phyloP scores from a whole-genome alignment of 1,140 invertebrate genomes.

The Papilio polytes region DNA sequence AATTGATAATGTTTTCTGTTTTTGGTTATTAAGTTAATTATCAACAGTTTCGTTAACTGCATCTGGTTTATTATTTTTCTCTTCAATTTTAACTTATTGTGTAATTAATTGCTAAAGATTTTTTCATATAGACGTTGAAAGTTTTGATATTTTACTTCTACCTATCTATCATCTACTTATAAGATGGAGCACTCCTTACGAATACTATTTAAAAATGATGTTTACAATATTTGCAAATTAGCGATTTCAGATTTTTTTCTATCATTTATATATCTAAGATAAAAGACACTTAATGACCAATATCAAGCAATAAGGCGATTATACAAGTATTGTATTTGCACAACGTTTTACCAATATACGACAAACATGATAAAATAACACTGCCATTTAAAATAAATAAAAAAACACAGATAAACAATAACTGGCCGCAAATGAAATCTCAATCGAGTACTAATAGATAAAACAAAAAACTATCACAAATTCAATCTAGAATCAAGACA shows the following conservation, averaged over 20 bases:
- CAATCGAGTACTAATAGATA: constrained; percentile 59
- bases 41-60: not conserved
- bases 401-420: constrained; percentile 28
- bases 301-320: constrained; percentile 5
- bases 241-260: not conserved
- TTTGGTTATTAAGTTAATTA: constrained; percentile 27
- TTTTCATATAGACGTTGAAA: not conserved
- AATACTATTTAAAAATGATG: too few species aligned
- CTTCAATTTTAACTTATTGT: not conserved
- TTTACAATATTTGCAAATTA: too few species aligned
- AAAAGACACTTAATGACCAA: constrained; percentile 3
- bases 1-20: constrained; percentile 34
- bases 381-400: constrained; percentile 18
- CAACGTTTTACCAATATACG: not conserved
- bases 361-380: constrained; percentile 22
- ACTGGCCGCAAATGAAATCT: constrained; percentile 45
- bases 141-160: too few species aligned
- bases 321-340: constrained; percentile 11
- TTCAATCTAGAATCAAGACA: constrained; percentile 62
- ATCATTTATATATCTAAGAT: not conserved
- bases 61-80: not conserved
- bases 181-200: too few species aligned
- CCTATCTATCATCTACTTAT: too few species aligned
- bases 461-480: constrained; percentile 50
- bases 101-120: not conserved